Evolutionary conservation across 2,888 invertebrate genomes (phyloP).

Genomic region (Hoplodrina blanda): DNA sequence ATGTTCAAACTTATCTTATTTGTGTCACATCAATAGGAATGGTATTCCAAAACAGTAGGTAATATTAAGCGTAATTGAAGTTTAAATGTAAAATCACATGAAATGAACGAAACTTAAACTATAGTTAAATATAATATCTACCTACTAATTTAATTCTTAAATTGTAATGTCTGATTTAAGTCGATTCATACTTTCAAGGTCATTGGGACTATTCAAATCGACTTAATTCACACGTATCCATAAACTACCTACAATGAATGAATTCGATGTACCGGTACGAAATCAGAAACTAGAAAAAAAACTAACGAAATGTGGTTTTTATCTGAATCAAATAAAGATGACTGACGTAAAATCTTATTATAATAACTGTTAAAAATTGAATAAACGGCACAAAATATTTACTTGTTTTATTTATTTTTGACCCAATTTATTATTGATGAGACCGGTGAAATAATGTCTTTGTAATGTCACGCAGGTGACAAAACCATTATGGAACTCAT

Average conservation of each 20-base stretch:
- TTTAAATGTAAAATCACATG: conserved; percentile 81
- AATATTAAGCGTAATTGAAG: conserved; percentile 59
- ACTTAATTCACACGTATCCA: conserved; percentile 41
- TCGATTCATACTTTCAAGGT: conserved; percentile 45
- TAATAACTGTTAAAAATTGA: conserved; percentile 88
- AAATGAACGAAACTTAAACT: conserved; percentile 75
- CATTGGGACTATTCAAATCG: conserved; percentile 38
- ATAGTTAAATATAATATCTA: conserved; percentile 74
- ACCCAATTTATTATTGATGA: not conserved
- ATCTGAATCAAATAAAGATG: conserved; percentile 81
- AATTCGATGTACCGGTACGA: conserved; percentile 57
- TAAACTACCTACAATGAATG: conserved; percentile 52
- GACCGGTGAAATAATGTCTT: no score
- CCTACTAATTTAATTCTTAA: conserved; percentile 74
- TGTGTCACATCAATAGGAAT: conserved; percentile 53
- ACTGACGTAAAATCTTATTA: conserved; percentile 89
- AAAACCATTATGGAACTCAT: not conserved
- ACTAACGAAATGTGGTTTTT: conserved; percentile 66
- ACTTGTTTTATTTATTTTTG: conserved; percentile 72
- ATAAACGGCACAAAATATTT: conserved; percentile 89
- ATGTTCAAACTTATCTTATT: conserved; percentile 70
- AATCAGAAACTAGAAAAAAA: conserved; percentile 56
- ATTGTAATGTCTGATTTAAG: conserved; percentile 55
- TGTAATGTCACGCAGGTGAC: no score
- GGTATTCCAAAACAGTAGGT: conserved; percentile 63